A percentile compares a stretch with the other conserved stretches of the same genome.
These are phyloP conservation scores for Calliopum simillimum DNA, from an alignment of 2,888 invertebrate genomes.

Conservation along the genomic window DNA sequence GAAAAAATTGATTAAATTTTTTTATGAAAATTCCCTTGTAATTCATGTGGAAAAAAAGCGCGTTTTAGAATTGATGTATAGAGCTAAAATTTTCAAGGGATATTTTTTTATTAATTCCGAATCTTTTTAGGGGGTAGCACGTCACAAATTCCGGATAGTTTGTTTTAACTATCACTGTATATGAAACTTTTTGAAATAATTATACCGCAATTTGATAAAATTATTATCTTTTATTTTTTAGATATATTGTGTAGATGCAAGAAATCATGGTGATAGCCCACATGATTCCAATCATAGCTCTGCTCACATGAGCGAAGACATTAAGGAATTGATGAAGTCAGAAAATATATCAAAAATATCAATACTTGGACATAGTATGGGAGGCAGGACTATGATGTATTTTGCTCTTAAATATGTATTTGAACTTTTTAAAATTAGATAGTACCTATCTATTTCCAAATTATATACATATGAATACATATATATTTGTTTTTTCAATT, in stretches of 20 bases:
- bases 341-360: constrained; percentile 74
- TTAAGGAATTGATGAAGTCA: constrained; percentile 75
- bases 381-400: constrained; percentile 91
- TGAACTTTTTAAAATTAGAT: no score
- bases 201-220: no score
- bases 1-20: no score
- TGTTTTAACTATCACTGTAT: no score
- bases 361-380: constrained; percentile 94
- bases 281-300: constrained; percentile 82
- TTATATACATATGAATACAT: background rate
- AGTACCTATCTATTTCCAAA: background rate
- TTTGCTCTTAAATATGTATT: constrained; percentile 79
- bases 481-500: constrained; percentile 40
- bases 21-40: no score
- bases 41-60: no score
- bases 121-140: no score
- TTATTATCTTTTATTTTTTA: background rate
- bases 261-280: constrained; percentile 96
- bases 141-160: no score
- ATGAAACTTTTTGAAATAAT: no score
- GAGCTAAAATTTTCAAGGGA: no score
- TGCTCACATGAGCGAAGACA: constrained; percentile 79
- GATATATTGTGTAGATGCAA: constrained; percentile 75
- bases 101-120: no score
- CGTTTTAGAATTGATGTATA: no score